Conservation (phyloP, 2,888 invertebrate species). For the Harpalus rufipes region DNA sequence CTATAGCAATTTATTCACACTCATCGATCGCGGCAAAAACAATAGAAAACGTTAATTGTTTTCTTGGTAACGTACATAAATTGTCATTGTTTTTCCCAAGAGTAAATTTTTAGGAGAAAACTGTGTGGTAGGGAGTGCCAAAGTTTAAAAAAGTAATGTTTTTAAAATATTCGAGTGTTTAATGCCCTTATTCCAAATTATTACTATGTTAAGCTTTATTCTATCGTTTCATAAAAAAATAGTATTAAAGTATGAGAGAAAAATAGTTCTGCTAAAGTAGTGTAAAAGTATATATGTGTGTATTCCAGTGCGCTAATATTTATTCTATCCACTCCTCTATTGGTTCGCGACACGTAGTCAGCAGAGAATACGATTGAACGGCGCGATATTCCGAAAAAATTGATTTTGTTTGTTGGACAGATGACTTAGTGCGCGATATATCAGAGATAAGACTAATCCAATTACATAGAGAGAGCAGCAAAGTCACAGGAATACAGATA, state of each 20-base stretch:
- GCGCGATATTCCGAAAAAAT: conserved; percentile 39
- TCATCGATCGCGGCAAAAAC: not conserved
- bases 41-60: not conserved
- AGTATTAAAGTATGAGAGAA: no score
- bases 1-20: not conserved
- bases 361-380: conserved; percentile 32
- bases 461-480: conserved; percentile 17
- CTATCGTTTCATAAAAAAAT: no score
- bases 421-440: conserved; percentile 47
- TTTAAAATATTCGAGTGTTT: no score
- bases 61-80: not conserved
- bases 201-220: no score
- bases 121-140: no score
- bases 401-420: conserved; percentile 41
- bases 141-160: no score
- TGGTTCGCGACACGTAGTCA: conserved; percentile 25
- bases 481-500: not conserved
- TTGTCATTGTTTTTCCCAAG: not conserved
- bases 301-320: conserved; percentile 11
- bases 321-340: conserved; percentile 31
- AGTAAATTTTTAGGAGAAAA: no score
- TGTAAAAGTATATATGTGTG: not conserved
- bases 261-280: no score
- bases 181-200: no score
- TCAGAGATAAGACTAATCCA: conserved; percentile 43